Percentiles rank a stretch among this genome's conserved stretches.
phyloP scores from a whole-genome alignment of 1,140 invertebrate genomes.

The Gonatopus flavifemur region DNA sequence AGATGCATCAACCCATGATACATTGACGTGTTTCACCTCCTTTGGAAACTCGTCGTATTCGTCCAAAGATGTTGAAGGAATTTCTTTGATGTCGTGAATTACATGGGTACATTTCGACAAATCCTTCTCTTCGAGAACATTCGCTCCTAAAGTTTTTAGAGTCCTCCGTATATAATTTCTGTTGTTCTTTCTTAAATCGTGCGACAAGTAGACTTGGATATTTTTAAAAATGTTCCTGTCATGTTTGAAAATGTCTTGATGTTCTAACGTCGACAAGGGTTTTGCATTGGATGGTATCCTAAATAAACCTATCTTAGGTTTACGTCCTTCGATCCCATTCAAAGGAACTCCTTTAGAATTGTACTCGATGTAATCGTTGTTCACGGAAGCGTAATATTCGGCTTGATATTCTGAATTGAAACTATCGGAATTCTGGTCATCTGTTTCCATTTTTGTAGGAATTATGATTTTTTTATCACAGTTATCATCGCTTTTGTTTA shows the following conservation, averaged over 20 bases:
- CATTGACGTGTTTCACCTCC: constrained; percentile 37
- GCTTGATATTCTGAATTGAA: constrained; percentile 14
- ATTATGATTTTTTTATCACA: background rate
- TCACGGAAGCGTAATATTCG: constrained; percentile 37
- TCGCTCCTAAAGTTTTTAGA: constrained; percentile 48
- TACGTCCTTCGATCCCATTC: constrained; percentile 43
- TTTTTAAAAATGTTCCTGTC: constrained; percentile 29
- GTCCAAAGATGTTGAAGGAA: constrained; percentile 33
- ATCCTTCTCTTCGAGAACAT: constrained; percentile 24
- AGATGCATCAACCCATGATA: constrained; percentile 42
- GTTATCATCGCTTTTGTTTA: background rate
- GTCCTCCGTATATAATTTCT: constrained; percentile 15
- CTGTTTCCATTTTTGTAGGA: constrained; percentile 9
- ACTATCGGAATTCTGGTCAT: constrained; percentile 16
- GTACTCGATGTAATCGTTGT: constrained; percentile 42
- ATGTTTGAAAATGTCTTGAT: constrained; percentile 25
- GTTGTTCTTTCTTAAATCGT: constrained; percentile 22
- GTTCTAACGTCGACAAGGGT: constrained; percentile 17
- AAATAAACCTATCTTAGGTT: constrained; percentile 32
- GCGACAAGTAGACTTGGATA: constrained; percentile 21
- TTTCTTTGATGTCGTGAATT: constrained; percentile 34
- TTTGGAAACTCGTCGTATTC: constrained; percentile 29
- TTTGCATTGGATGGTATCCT: constrained; percentile 34
- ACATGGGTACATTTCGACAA: constrained; percentile 33
- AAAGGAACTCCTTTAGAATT: constrained; percentile 32